These are phyloP conservation scores for Discoglossus pictus DNA, from an alignment of 2,797 vertebrate species.

Conservation along the genomic window DNA sequence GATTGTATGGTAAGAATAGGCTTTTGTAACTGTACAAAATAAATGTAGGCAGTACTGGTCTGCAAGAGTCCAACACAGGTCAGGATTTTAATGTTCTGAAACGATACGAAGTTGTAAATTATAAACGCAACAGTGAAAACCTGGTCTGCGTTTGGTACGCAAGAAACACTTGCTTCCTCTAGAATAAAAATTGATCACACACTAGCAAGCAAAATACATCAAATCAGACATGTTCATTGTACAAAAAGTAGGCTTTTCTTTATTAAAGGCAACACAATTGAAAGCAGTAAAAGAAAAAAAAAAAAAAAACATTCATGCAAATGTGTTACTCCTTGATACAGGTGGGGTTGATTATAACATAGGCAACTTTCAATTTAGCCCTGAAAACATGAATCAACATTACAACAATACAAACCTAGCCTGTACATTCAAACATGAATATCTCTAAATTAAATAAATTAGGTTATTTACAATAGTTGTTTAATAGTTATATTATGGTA, in stretches of 20 bases:
- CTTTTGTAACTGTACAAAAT: too few species aligned
- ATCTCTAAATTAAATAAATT: constrained; percentile 19
- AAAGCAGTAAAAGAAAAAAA: constrained; percentile 12
- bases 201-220: neutral
- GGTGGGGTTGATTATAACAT: neutral
- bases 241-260: constrained; percentile 5
- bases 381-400: neutral
- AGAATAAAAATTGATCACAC: too few species aligned
- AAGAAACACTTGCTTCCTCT: too few species aligned
- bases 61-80: too few species aligned
- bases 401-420: constrained; percentile 4
- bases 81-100: too few species aligned
- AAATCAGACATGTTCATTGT: neutral
- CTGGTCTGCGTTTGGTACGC: too few species aligned
- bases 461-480: constrained; percentile 30
- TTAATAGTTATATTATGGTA: constrained; percentile 2
- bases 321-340: constrained; percentile 17
- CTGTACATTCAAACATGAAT: constrained; percentile 25
- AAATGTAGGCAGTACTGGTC: too few species aligned
- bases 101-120: too few species aligned
- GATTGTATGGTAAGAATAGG: too few species aligned
- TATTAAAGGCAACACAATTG: constrained; percentile 27
- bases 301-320: constrained; percentile 11
- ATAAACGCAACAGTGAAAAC: too few species aligned
- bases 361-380: neutral